A percentile compares a stretch with the other conserved stretches of the same genome.
phyloP scores from a whole-genome alignment of 2,888 invertebrate genomes.

The Drosophila basisetae region DNA sequence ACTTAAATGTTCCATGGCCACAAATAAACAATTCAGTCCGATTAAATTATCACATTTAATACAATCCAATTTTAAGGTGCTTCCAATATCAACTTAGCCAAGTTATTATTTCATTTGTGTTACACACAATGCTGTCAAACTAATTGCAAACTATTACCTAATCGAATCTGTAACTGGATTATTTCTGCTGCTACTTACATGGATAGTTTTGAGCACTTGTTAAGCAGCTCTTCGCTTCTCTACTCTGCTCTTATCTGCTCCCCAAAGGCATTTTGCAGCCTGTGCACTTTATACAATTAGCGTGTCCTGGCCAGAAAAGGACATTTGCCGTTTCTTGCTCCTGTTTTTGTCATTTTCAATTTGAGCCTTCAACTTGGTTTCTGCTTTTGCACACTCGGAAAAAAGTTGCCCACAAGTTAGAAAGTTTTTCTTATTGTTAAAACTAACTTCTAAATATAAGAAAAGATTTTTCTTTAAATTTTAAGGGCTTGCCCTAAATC shows the following conservation, averaged over 20 bases:
- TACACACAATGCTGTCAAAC: neutral
- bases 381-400: neutral
- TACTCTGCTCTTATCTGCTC: neutral
- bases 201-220: constrained; percentile 16
- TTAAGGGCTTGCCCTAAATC: neutral
- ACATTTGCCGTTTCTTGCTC: constrained; percentile 21
- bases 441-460: neutral
- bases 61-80: neutral
- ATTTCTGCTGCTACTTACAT: constrained; percentile 7
- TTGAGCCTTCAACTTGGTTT: constrained; percentile 31
- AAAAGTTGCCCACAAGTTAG: neutral
- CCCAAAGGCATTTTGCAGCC: neutral
- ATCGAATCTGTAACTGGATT: neutral
- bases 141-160: neutral
- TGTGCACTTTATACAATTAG: constrained; percentile 47
- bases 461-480: too few species aligned
- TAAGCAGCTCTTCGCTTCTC: neutral
- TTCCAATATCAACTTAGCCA: neutral
- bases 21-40: neutral
- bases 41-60: neutral
- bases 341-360: constrained; percentile 61
- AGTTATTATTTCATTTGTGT: neutral
- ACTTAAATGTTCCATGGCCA: neutral
- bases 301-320: constrained; percentile 27
- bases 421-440: neutral